Conservation (phyloP, 2,888 invertebrate species). For the Heliconius charithonia region DNA sequence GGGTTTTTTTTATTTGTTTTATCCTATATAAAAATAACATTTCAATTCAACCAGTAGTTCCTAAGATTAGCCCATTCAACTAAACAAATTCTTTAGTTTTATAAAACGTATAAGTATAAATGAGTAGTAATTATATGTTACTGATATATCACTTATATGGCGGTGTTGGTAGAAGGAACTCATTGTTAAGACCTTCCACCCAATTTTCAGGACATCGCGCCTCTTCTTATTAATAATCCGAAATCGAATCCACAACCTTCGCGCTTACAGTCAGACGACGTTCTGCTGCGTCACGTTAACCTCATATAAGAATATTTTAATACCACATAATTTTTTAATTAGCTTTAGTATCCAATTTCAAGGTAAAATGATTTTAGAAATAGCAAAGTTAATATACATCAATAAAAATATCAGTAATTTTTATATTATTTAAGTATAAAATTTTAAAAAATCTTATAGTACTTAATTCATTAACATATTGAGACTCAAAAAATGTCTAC, state of each 20-base stretch:
- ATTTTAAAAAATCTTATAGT: neutral
- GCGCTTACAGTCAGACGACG: neutral
- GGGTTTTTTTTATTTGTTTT: no score
- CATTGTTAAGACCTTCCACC: neutral
- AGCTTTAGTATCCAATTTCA: slow-evolving; percentile 11
- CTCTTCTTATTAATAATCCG: neutral
- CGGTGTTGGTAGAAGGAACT: no score
- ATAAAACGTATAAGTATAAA: no score
- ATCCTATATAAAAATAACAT: no score
- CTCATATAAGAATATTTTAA: neutral
- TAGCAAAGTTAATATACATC: neutral
- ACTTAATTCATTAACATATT: neutral
- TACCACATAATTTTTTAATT: neutral
- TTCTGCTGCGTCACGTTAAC: neutral
- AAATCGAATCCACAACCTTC: neutral
- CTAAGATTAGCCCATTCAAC: no score
- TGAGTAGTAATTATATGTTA: no score
- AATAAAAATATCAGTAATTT: neutral
- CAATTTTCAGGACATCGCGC: neutral
- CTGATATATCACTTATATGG: no score
- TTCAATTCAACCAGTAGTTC: neutral
- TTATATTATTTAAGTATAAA: neutral
- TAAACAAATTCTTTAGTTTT: neutral
- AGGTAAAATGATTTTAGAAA: neutral
- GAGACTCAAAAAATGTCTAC: neutral